Evolutionary conservation across 1,140 invertebrate species (phyloP).

Genomic region (Lordiphosa clarofinis): DNA sequence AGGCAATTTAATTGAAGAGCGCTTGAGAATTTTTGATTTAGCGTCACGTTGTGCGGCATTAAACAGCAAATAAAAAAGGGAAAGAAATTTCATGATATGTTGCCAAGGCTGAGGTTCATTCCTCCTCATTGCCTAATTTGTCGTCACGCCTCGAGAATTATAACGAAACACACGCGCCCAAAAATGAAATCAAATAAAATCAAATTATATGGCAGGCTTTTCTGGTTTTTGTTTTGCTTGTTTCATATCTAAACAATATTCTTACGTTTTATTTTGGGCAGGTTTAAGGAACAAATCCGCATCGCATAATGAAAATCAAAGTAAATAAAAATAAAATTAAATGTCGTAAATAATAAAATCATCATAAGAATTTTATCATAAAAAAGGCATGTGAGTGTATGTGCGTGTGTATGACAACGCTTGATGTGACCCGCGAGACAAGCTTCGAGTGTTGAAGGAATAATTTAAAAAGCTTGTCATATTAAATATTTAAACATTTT

Average conservation of each 20-base stretch:
- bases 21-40: slow-evolving; percentile 37
- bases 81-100: slow-evolving; percentile 38
- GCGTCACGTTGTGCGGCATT: slow-evolving; percentile 13
- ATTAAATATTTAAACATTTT: slow-evolving; percentile 56
- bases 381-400: slow-evolving; percentile 22
- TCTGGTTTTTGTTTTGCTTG: slow-evolving; percentile 12
- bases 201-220: slow-evolving; percentile 42
- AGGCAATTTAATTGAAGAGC: slow-evolving; percentile 66
- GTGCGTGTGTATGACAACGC: neutral
- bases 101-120: slow-evolving; percentile 39
- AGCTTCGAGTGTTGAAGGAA: slow-evolving; percentile 11
- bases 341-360: slow-evolving; percentile 65
- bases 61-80: slow-evolving; percentile 32
- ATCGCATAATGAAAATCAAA: slow-evolving; percentile 65
- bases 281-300: slow-evolving; percentile 39
- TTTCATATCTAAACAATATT: neutral
- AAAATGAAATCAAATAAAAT: slow-evolving; percentile 64
- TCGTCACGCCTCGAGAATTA: slow-evolving; percentile 41
- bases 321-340: slow-evolving; percentile 73
- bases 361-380: slow-evolving; percentile 31
- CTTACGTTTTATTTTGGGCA: slow-evolving; percentile 14
- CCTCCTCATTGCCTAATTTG: slow-evolving; percentile 34
- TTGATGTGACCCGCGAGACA: slow-evolving; percentile 30
- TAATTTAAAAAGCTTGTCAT: slow-evolving; percentile 48
- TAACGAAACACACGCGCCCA: slow-evolving; percentile 32